phyloP scores from a whole-genome alignment of 2,888 invertebrate species.

The Rotaria socialis region DNA sequence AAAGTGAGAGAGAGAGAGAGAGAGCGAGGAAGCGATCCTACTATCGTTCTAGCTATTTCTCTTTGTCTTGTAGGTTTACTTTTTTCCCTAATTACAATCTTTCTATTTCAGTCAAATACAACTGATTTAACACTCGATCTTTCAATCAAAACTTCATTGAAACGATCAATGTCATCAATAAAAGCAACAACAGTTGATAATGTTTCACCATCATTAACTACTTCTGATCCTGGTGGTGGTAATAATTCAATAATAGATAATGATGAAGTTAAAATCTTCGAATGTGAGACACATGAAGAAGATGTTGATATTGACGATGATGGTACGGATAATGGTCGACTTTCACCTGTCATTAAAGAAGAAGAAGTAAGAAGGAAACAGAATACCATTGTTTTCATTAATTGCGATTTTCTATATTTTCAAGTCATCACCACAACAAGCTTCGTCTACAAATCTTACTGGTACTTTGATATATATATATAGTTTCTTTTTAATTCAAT shows the following conservation, averaged over 20 bases:
- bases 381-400: too few species aligned
- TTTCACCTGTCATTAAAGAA: slow-evolving; percentile 28
- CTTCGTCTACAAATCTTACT: neutral
- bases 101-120: neutral
- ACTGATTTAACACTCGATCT: slow-evolving; percentile 4
- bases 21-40: neutral
- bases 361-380: neutral
- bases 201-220: neutral
- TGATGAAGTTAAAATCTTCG: slow-evolving; percentile 17
- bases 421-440: slow-evolving; percentile 16
- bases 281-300: slow-evolving; percentile 33
- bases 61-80: neutral
- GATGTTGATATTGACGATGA: neutral
- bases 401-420: neutral
- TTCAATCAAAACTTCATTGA: neutral
- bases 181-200: neutral
- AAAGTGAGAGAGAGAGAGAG: neutral
- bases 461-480: neutral
- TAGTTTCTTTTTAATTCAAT: too few species aligned
- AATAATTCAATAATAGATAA: neutral
- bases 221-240: neutral
- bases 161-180: neutral
- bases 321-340: neutral
- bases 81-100: neutral
- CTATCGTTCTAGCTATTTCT: neutral